Percentiles rank a stretch among this genome's conserved stretches.
These are phyloP conservation scores for Bombus terrestris DNA, from an alignment of 1,140 invertebrate genomes.

Conservation along the genomic window DNA sequence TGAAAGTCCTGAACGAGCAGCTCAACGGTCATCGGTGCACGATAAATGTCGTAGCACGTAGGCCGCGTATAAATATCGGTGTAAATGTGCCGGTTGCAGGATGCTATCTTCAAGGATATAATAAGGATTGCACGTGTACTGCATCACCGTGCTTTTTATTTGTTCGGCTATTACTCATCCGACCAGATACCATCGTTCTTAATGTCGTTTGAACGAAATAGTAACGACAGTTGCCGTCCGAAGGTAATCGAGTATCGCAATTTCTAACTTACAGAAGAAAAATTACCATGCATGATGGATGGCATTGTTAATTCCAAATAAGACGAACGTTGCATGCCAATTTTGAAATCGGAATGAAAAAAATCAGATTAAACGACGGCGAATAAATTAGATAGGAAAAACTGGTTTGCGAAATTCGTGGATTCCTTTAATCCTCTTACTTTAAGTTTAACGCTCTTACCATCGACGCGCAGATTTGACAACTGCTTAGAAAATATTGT, in stretches of 20 bases:
- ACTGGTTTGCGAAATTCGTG: not conserved
- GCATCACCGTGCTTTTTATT: constrained; percentile 25
- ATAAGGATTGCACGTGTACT: not conserved
- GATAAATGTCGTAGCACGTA: constrained; percentile 38
- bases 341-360: constrained; percentile 40
- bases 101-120: constrained; percentile 1
- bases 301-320: constrained; percentile 17
- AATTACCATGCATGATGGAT: constrained; percentile 40
- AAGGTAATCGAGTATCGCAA: not conserved
- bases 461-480: not conserved
- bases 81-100: constrained; percentile 44
- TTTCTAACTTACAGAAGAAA: constrained; percentile 23
- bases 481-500: constrained; percentile 17
- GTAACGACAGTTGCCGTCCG: not conserved
- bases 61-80: constrained; percentile 42
- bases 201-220: constrained; percentile 11
- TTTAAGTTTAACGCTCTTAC: not conserved
- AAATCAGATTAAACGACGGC: not conserved
- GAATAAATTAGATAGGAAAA: too few species aligned
- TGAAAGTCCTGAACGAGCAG: constrained; percentile 61
- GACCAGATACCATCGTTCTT: not conserved
- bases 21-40: constrained; percentile 34
- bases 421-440: constrained; percentile 2
- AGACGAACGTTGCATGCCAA: constrained; percentile 1
- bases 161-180: not conserved